Conservation (phyloP, 2,888 invertebrate species). For the Scaptomyza polygonia region DNA sequence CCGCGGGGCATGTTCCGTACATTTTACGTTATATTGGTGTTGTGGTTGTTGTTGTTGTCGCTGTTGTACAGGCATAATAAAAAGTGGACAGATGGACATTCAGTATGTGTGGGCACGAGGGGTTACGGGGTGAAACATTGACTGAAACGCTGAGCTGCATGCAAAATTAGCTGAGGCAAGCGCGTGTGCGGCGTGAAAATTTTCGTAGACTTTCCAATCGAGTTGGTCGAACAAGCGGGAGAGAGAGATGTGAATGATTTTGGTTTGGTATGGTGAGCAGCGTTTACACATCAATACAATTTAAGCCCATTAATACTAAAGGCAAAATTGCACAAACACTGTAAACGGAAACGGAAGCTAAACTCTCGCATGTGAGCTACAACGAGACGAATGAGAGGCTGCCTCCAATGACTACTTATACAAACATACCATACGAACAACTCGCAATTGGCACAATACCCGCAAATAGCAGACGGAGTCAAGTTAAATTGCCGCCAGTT, state of each 20-base stretch:
- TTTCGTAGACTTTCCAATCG: conserved; percentile 65
- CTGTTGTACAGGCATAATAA: conserved; percentile 66
- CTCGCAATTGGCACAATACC: conserved; percentile 75
- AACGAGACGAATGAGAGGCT: conserved; percentile 7
- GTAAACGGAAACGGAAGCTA: conserved; percentile 78
- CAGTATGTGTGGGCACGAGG: conserved; percentile 9
- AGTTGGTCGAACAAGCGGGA: conserved; percentile 27
- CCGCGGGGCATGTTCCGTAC: conserved; percentile 58
- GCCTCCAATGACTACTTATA: conserved; percentile 76
- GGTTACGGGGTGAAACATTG: conserved; percentile 18
- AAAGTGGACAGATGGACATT: conserved; percentile 64
- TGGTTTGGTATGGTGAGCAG: conserved; percentile 58
- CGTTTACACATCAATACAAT: conserved; percentile 72
- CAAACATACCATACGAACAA: conserved; percentile 58
- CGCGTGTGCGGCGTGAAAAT: conserved; percentile 77
- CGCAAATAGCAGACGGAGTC: conserved; percentile 58
- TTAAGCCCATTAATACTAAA: conserved; percentile 77
- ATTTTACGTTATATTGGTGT: conserved; percentile 30
- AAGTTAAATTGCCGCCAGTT: conserved; percentile 67
- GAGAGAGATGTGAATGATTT: conserved; percentile 23
- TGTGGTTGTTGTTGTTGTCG: conserved; percentile 25
- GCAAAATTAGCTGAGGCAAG: conserved; percentile 72
- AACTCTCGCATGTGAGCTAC: conserved; percentile 46
- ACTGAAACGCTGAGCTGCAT: conserved; percentile 72
- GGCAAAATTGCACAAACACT: conserved; percentile 76